Conservation (phyloP, 2,113 vertebrate species). For the Loxodonta africana region DNA sequence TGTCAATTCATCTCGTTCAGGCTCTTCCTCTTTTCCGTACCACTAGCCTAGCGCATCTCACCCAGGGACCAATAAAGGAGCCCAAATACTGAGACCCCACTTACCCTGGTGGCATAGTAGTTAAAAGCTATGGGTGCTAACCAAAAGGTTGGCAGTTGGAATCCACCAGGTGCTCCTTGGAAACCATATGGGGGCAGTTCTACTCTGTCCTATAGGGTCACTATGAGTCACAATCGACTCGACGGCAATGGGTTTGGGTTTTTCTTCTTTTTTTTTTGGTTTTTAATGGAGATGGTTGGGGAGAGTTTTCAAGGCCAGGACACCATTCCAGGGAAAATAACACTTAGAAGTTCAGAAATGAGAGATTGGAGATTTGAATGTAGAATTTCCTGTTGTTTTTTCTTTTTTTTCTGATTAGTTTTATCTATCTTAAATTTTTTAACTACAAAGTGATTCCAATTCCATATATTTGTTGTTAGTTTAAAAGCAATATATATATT, state of each 20-base stretch:
- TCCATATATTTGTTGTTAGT: neutral
- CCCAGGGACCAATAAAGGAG: neutral
- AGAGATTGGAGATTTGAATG: neutral
- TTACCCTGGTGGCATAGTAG: too few species aligned
- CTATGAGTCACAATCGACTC: too few species aligned
- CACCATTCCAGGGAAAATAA: neutral
- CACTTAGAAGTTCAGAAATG: neutral
- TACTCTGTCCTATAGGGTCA: too few species aligned
- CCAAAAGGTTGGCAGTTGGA: too few species aligned
- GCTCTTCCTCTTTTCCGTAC: too few species aligned
- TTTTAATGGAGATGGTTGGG: neutral
- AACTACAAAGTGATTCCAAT: neutral
- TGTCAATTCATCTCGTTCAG: too few species aligned
- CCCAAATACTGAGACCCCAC: neutral
- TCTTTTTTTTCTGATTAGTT: neutral
- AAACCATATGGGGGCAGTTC: too few species aligned
- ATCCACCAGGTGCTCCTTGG: too few species aligned
- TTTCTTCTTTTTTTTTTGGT: too few species aligned
- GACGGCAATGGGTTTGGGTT: too few species aligned
- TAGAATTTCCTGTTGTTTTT: neutral
- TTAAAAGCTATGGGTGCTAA: too few species aligned
- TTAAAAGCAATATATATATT: neutral
- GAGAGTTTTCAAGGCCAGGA: neutral
- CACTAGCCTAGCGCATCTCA: neutral
- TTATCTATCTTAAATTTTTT: slow-evolving; percentile 2